Conservation (phyloP, 2,797 vertebrate species). For the Arrhamphus sclerolepis region DNA sequence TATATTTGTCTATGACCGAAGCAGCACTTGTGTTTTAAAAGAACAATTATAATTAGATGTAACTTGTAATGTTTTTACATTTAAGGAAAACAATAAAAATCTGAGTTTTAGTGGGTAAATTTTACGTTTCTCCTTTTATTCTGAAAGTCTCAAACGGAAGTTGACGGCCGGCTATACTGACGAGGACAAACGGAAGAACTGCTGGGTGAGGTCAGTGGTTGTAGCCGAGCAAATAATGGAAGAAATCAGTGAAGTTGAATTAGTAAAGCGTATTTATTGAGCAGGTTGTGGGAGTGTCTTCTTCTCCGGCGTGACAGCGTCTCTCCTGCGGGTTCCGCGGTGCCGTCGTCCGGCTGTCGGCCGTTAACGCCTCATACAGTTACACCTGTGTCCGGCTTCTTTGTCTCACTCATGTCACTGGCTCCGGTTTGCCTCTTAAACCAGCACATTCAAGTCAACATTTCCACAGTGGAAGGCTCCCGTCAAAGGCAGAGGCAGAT, state of each 20-base stretch:
- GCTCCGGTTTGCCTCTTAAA: too few species aligned
- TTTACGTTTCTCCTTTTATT: neutral
- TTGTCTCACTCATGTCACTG: constrained; percentile 24
- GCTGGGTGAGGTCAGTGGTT: constrained; percentile 63
- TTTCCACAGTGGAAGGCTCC: too few species aligned
- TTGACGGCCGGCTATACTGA: constrained; percentile 23
- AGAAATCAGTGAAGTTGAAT: neutral
- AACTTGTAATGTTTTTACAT: too few species aligned
- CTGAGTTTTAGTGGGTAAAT: accelerated
- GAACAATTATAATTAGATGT: too few species aligned
- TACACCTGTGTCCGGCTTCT: constrained; percentile 49
- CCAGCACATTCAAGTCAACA: too few species aligned
- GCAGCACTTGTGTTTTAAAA: too few species aligned
- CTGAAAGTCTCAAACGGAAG: constrained; percentile 38
- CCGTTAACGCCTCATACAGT: constrained; percentile 13
- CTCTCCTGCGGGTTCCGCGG: neutral
- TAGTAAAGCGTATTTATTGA: accelerated
- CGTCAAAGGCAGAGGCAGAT: too few species aligned
- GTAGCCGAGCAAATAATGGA: constrained; percentile 16
- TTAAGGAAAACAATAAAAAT: too few species aligned
- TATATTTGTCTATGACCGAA: too few species aligned
- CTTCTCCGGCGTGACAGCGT: neutral
- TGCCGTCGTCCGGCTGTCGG: constrained; percentile 27
- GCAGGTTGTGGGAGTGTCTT: too few species aligned
- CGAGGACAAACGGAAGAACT: constrained; percentile 45